phyloP scores from a whole-genome alignment of 2,888 invertebrate genomes.

The Listrodromus nycthemerus region DNA sequence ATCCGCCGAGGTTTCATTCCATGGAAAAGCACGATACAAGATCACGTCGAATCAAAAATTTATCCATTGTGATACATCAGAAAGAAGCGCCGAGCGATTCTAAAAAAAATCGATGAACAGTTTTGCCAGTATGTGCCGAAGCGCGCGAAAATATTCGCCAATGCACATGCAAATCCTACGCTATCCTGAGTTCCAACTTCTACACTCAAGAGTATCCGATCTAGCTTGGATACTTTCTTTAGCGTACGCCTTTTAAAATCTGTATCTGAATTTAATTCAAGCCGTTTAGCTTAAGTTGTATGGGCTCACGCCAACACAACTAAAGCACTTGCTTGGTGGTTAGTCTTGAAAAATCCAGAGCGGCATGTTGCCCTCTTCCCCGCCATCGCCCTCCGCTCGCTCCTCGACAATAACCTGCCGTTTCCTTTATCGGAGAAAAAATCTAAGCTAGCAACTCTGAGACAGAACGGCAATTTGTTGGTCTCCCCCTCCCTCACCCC shows the following conservation, averaged over 20 bases:
- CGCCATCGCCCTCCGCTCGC: not conserved
- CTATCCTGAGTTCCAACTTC: not conserved
- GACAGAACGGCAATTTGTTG: not conserved
- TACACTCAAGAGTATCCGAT: not conserved
- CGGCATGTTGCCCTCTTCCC: not conserved
- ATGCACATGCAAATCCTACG: not conserved
- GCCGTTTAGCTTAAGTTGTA: not conserved
- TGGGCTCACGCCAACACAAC: conserved; percentile 8
- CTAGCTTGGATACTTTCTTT: not conserved
- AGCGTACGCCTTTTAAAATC: not conserved
- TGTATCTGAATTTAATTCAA: not conserved
- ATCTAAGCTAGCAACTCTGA: conserved; percentile 24
- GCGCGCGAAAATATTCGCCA: not conserved
- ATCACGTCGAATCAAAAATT: conserved; percentile 2
- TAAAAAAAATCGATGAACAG: not conserved
- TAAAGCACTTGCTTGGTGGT: conserved; percentile 41
- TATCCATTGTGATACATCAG: not conserved
- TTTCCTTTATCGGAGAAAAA: conserved; percentile 38
- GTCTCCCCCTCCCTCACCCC: not conserved
- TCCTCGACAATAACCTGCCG: not conserved
- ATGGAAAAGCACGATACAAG: not conserved
- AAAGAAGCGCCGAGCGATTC: not conserved
- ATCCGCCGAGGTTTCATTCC: not conserved
- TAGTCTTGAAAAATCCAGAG: conserved; percentile 1
- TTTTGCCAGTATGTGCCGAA: not conserved